Base-by-base conservation (phyloP, 1,140 invertebrate genomes). In the Oryctes rhinoceros region DNA sequence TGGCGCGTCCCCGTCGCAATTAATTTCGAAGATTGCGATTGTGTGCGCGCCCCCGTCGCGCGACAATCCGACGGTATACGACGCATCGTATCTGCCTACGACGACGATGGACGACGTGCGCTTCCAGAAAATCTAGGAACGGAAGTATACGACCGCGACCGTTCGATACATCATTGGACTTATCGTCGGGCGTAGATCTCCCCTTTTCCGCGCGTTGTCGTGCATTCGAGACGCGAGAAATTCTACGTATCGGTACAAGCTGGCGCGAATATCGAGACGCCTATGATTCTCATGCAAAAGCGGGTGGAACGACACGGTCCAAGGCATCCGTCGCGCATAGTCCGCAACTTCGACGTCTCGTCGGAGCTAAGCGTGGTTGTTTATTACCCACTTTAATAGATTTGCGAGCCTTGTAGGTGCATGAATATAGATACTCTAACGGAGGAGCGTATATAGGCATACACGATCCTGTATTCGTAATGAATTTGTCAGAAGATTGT, bases 21-120 rank as follows among this genome's bases (percentile, higher is more conserved):
- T 76, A 76, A 76, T 76, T 76, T 49, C 75, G 18, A n/a, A 49
- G 75, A 76, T 76, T 76, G 18, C 44, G 39, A 49, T 71, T 71
- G 39, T 44, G 39, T 44, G 65, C 35, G 24, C 65, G 65, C 65
- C 65, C 24, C 24, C 65, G 24, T 71, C 24, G 65, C n/a, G 24
- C 65, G 65, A 71, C 65, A 71, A 71, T 71, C 24, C 65, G 18
- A 59, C 53, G 18, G 53, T 6, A 53, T n/a, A 6, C 53, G 18
- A 18, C 53, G 53, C 53, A 4, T 10, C 7, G 11, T 13, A n/a
- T 53, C 49, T 53, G 10, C 53, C 49, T 53, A 53, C 18, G 18
- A 0, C 67, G 37, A 74, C 24, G 30, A 74, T 37, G 10, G 24
- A 74, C 67, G 37, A 24, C 39, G 30, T 15, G 37, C 24, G 39